These are phyloP conservation scores for Balaenoptera acutorostrata DNA, from an alignment of 2,113 vertebrate species.

Conservation along the genomic window DNA sequence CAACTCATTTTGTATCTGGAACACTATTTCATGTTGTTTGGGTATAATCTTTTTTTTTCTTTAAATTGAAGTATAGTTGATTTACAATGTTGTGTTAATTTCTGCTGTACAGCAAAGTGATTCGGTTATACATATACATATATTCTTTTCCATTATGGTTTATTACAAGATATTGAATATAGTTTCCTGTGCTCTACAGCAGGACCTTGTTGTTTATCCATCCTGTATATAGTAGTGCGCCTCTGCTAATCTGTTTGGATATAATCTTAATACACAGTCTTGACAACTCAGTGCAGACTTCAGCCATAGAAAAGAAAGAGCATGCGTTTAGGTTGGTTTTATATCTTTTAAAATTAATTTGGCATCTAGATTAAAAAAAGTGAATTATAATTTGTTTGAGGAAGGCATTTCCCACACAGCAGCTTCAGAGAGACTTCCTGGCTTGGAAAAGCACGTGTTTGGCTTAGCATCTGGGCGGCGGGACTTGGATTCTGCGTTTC, in stretches of 20 bases:
- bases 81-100: not conserved
- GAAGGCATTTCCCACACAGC: not conserved
- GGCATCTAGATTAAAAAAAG: not conserved
- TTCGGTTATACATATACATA: too few relatives aligned
- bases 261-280: not conserved
- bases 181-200: not conserved
- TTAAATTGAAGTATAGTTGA: not conserved
- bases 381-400: not conserved
- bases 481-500: too few relatives aligned
- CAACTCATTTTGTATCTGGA: not conserved
- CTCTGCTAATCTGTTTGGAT: not conserved
- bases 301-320: rapidly evolving
- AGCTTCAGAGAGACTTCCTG: not conserved
- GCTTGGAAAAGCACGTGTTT: not conserved
- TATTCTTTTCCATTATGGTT: not conserved
- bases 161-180: rapidly evolving
- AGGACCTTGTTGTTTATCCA: not conserved
- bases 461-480: not conserved
- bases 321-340: not conserved
- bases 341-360: not conserved
- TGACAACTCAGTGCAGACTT: not conserved
- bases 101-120: not conserved
- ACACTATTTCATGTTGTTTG: not conserved
- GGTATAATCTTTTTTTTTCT: not conserved
- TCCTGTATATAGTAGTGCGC: rapidly evolving